Base-by-base conservation (phyloP, 2,797 vertebrate genomes). In the Catharus ustulatus region DNA sequence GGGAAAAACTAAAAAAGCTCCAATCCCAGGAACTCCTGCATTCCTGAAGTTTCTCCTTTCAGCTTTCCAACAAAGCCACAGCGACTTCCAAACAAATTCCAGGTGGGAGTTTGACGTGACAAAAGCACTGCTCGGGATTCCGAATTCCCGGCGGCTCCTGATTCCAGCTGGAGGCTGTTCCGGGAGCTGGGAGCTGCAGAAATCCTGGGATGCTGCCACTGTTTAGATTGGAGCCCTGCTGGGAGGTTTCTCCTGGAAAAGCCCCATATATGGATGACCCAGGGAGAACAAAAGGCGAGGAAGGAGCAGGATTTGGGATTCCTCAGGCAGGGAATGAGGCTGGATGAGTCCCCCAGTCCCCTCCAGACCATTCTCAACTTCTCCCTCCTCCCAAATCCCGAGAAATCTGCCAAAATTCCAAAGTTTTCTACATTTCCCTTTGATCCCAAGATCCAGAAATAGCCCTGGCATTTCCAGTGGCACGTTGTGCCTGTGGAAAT, bases 381-480 rank as follows among this genome's bases (percentile, higher is more conserved):
- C 40, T 52, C 67, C 22, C 27, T 24, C 48, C 26, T 13, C 61
- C 38, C 81, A 18, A 55, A 43, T 71, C 62, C 52, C 0, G 22
- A 38, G 10, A n/a, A 42, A 67, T 55, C 92, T 58, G 55, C 34
- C 5, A 17, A 75, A 90, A 71, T 29, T 40, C 75, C 42, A 1
- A 36, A 67, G 64, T 77, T 40, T 71, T 54, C 54, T 16, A 36
- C 45, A 11, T 32, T 75, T 91, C 55, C n/a, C 46, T 59, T 84
- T 57, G 32, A 34, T 43, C 46, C 32, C 38, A 5, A 32, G 20
- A 82, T 77, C 90, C 84, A 97, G 90, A 94, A 97, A 97, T 90
- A 97, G 89, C 54, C 13, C 46, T 91, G 97, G 96, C 89, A 96
- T 95, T 97, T 96, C 34, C 55, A 81, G 61, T 34, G 81, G 83